These are phyloP conservation scores for Pycnonotus jocosus DNA, from an alignment of 2,113 vertebrate species.

Conservation along the genomic window DNA sequence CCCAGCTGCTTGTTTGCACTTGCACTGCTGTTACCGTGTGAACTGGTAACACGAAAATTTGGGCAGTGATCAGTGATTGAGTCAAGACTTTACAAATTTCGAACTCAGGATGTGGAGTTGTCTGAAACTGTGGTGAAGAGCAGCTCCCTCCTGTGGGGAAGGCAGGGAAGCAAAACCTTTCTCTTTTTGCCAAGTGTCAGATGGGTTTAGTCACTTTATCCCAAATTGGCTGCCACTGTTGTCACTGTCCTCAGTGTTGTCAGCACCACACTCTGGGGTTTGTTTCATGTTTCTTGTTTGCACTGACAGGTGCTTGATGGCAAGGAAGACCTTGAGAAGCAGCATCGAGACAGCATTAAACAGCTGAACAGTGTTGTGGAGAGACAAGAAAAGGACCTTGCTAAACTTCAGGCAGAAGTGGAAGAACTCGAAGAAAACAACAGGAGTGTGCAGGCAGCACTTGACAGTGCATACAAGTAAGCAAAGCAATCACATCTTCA, in stretches of 20 bases:
- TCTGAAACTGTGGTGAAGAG: background rate
- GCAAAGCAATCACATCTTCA: background rate
- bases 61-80: background rate
- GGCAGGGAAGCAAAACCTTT: background rate
- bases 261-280: background rate
- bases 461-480: slow-evolving; percentile 91
- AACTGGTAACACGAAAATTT: background rate
- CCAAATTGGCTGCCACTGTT: background rate
- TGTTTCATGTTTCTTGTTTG: background rate
- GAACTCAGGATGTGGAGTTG: background rate
- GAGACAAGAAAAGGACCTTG: slow-evolving; percentile 86
- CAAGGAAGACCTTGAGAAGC: slow-evolving; percentile 95
- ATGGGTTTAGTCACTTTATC: background rate
- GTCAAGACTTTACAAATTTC: background rate
- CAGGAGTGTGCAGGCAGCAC: slow-evolving; percentile 87
- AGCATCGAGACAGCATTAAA: slow-evolving; percentile 95
- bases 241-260: background rate
- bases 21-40: background rate
- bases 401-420: slow-evolving; percentile 74
- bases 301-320: slow-evolving; percentile 86
- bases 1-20: background rate
- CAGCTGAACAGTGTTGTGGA: slow-evolving; percentile 88
- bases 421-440: slow-evolving; percentile 89
- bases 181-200: background rate
- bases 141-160: background rate